Evolutionary conservation across 2,888 invertebrate species (phyloP), one percentile per base, ranked within the genome.

Genomic region (Nudaria mundana): DNA sequence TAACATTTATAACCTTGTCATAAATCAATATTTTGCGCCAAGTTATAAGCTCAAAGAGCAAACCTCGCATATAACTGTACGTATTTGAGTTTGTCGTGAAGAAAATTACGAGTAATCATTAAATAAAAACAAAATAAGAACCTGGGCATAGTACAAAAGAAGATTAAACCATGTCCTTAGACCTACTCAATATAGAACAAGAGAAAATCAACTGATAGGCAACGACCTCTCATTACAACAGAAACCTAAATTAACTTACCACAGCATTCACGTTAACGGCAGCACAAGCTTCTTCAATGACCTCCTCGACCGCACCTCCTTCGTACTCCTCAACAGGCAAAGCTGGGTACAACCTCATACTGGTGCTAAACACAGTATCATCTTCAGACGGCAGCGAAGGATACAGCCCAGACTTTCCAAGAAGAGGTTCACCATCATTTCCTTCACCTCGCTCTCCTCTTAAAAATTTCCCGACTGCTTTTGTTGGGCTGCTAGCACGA

Each of bases 261-360:
- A 79, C 79, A 46, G 72, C 56, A 40, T 76, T 75, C n/a, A 83
- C 86, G 41, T 84, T 81, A 20, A 89, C 72, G 23, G 82, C 59
- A 5, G 84, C 79, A 51, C 87, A 88, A 1, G 61, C 62, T 43
- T 89, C 88, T 37, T 89, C 89, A 1, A 87, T 61, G 5, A 89
- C 86, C 41, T 82, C 84, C 23, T 78, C 81, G 0, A 89, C 87
- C 1, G 80, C 81, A 0, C 89, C 87, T 14, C 70, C 76, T 40
- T 85, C 86, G 23, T 89, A 88, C 51, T 86, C 89, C 24, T 87
- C 89, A 39, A 63, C 76, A 0, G 89, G 89, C 16, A 89, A 47
- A 1, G 78, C 72, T 0, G 89, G 89, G 32, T 89, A 89, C 58
- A 89, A 54, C 47, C 68, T 81, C 20, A 73, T 72, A 5, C 71